These are phyloP conservation scores for Okapia johnstoni DNA, from an alignment of 2,113 vertebrate genomes.

Conservation along the genomic window DNA sequence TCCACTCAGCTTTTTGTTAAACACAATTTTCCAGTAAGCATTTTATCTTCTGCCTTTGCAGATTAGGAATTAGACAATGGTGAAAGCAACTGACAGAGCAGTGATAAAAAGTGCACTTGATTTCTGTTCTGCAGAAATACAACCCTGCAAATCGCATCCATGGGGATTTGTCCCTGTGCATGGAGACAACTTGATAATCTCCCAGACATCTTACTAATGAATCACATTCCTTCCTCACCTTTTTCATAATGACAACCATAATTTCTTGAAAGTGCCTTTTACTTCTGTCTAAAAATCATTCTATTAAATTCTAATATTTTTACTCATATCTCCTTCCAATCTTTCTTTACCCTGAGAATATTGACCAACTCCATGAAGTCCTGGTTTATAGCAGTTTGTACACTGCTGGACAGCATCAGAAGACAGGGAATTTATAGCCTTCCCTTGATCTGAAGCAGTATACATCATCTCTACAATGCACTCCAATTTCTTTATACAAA, in stretches of 20 bases:
- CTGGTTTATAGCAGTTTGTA: constrained; percentile 12
- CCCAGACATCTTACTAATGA: not conserved
- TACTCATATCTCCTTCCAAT: not conserved
- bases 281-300: not conserved
- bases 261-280: not conserved
- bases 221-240: not conserved
- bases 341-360: constrained; percentile 26
- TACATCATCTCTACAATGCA: constrained; percentile 38
- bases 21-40: constrained; percentile 41
- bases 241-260: not conserved
- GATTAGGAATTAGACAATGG: constrained; percentile 66
- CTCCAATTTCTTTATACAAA: constrained; percentile 54
- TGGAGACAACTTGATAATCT: not conserved
- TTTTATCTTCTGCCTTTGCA: constrained; percentile 66
- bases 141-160: not conserved
- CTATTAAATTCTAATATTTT: constrained; percentile 15
- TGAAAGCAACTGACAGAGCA: constrained; percentile 7
- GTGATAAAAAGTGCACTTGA: constrained; percentile 49
- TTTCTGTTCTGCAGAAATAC: constrained; percentile 31
- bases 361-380: not conserved
- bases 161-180: not conserved
- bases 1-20: not conserved
- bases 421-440: constrained; percentile 40
- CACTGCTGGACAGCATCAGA: constrained; percentile 29
- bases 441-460: constrained; percentile 15